These are phyloP conservation scores for Apamea anceps DNA, from an alignment of 2,888 invertebrate species.

Conservation along the genomic window DNA sequence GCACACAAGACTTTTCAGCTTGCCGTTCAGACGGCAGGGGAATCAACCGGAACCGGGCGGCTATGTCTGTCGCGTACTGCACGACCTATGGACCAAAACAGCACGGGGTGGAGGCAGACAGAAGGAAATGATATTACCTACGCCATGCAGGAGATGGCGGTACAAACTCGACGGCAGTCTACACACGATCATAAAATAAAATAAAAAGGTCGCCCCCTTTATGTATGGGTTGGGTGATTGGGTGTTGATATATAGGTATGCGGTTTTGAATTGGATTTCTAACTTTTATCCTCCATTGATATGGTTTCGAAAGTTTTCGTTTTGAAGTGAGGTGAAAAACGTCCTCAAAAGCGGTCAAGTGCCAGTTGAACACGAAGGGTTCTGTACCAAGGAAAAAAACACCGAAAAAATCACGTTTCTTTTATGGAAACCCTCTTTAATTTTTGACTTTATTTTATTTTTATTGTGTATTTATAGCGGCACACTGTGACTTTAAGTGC, in stretches of 20 bases:
- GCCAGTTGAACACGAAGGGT: too few relatives aligned
- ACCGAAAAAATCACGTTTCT: too few relatives aligned
- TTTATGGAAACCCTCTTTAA: too few relatives aligned
- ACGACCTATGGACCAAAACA: constrained; percentile 32
- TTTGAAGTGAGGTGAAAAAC: not conserved
- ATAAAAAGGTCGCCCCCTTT: constrained; percentile 13
- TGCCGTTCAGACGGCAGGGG: constrained; percentile 27
- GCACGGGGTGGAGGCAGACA: constrained; percentile 1
- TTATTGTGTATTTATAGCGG: too few relatives aligned
- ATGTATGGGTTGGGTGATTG: not conserved
- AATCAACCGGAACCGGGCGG: constrained; percentile 40
- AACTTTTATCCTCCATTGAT: not conserved
- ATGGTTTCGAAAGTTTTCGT: not conserved
- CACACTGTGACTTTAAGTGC: too few relatives aligned
- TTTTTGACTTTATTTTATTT: too few relatives aligned
- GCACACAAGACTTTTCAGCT: constrained; percentile 26
- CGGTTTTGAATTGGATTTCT: not conserved
- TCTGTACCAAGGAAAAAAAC: too few relatives aligned
- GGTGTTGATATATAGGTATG: not conserved
- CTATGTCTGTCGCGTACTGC: constrained; percentile 29
- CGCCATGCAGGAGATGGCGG: constrained; percentile 18
- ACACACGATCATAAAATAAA: constrained; percentile 31
- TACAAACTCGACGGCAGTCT: not conserved
- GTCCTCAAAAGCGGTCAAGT: too few relatives aligned
- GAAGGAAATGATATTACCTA: constrained; percentile 53